Conservation (phyloP, 2,113 vertebrate species). For the Rhombomys opimus region DNA sequence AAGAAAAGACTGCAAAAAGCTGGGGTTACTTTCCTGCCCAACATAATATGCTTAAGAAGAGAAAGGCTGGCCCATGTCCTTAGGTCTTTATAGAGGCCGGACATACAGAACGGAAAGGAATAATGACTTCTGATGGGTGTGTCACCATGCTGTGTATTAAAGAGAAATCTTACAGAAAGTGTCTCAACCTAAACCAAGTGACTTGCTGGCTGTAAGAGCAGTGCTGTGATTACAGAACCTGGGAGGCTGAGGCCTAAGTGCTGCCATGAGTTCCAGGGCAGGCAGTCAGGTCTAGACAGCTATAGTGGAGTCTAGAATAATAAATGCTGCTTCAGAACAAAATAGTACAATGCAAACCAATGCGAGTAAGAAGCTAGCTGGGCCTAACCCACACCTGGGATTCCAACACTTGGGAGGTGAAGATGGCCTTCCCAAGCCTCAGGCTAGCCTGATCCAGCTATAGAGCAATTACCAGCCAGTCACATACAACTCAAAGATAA, state of each 20-base stretch:
- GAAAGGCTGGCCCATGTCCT: neutral
- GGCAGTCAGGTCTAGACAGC: neutral
- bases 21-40: neutral
- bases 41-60: neutral
- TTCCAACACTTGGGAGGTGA: neutral
- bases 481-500: neutral
- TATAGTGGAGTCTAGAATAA: neutral
- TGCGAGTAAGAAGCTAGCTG: neutral
- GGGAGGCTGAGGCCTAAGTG: neutral
- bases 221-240: neutral
- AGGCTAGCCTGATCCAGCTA: neutral
- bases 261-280: neutral
- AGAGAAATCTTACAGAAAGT: constrained; percentile 48
- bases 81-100: constrained; percentile 17
- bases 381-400: neutral
- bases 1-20: neutral
- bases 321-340: neutral
- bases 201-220: neutral
- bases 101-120: constrained; percentile 23
- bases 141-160: constrained; percentile 23
- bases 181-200: constrained; percentile 42
- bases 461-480: neutral
- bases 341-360: neutral
- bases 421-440: neutral
- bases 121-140: constrained; percentile 34